Evolutionary conservation across 1,140 invertebrate species (phyloP).

Genomic region (Orius insidiosus): DNA sequence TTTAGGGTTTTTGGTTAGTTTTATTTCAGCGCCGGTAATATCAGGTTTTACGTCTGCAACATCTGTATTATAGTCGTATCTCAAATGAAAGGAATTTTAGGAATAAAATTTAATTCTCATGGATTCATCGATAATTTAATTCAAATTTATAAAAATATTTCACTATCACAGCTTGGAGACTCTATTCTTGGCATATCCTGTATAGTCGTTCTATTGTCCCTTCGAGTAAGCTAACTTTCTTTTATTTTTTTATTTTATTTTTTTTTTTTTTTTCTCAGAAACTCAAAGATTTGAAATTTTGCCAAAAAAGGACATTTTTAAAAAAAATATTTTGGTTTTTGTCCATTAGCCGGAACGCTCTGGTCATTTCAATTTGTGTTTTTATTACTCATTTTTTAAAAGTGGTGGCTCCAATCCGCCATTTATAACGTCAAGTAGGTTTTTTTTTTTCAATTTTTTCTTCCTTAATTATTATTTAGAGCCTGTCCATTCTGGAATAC

Average conservation of each 20-base stretch:
- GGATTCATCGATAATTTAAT: slow-evolving; percentile 38
- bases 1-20: slow-evolving; percentile 82
- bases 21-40: slow-evolving; percentile 81
- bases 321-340: slow-evolving; percentile 48
- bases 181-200: slow-evolving; percentile 42
- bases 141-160: slow-evolving; percentile 34
- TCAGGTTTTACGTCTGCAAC: slow-evolving; percentile 86
- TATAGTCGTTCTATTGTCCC: slow-evolving; percentile 40
- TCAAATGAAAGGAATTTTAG: slow-evolving; percentile 71
- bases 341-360: slow-evolving; percentile 57
- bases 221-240: slow-evolving; percentile 41
- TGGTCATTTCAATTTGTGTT: slow-evolving; percentile 49
- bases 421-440: slow-evolving; percentile 31
- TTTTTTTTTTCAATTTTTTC: background rate
- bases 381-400: slow-evolving; percentile 29
- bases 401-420: slow-evolving; percentile 23
- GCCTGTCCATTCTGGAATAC: slow-evolving; percentile 41
- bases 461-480: slow-evolving; percentile 26
- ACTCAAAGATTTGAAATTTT: slow-evolving; percentile 37
- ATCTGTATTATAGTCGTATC: slow-evolving; percentile 78
- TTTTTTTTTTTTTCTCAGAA: slow-evolving; percentile 32
- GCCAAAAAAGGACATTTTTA: slow-evolving; percentile 22
- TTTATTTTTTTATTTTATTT: no score
- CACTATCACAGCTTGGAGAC: slow-evolving; percentile 37
- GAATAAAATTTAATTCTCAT: slow-evolving; percentile 44